Percentiles rank a stretch among this genome's conserved stretches.
Conservation (phyloP, 2,797 vertebrate species). For the Poecilia wingei region DNA sequence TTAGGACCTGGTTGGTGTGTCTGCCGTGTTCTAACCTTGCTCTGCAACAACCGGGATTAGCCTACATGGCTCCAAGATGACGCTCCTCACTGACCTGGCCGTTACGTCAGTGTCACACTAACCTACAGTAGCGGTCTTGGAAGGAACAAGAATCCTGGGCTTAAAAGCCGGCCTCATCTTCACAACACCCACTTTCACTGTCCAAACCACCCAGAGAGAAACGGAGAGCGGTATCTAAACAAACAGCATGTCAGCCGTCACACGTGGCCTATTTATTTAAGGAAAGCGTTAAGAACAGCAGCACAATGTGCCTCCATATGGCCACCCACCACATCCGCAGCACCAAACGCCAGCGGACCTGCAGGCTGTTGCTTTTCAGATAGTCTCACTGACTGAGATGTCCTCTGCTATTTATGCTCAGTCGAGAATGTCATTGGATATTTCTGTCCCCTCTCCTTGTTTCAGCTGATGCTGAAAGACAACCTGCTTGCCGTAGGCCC, state of each 20-base stretch:
- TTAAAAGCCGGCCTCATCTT: conserved; percentile 18
- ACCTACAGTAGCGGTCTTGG: conserved; percentile 44
- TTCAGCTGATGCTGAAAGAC: conserved; percentile 48
- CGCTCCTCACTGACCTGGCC: conserved; percentile 30
- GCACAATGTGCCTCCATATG: conserved; percentile 73
- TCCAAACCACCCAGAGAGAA: conserved; percentile 14
- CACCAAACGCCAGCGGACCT: conserved; percentile 32
- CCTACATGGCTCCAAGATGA: conserved; percentile 22
- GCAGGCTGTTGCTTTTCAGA: conserved; percentile 36
- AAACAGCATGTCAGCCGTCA: conserved; percentile 57
- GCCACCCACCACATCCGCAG: conserved; percentile 75
- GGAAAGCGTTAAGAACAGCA: conserved; percentile 75
- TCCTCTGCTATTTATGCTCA: conserved; percentile 49
- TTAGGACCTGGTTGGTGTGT: not conserved
- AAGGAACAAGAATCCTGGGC: conserved; percentile 33
- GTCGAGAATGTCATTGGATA: conserved; percentile 29
- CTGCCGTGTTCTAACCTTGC: conserved; percentile 6
- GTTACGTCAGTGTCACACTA: conserved; percentile 68
- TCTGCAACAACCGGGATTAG: conserved; percentile 49
- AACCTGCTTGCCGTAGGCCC: conserved; percentile 61
- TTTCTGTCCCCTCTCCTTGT: conserved; percentile 41
- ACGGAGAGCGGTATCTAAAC: conserved; percentile 29
- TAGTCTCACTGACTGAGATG: conserved; percentile 17
- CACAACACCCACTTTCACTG: conserved; percentile 20
- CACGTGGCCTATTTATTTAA: conserved; percentile 78